Evolutionary conservation across 1,140 invertebrate species (phyloP).

Genomic region (Akabosia matsudoensis): DNA sequence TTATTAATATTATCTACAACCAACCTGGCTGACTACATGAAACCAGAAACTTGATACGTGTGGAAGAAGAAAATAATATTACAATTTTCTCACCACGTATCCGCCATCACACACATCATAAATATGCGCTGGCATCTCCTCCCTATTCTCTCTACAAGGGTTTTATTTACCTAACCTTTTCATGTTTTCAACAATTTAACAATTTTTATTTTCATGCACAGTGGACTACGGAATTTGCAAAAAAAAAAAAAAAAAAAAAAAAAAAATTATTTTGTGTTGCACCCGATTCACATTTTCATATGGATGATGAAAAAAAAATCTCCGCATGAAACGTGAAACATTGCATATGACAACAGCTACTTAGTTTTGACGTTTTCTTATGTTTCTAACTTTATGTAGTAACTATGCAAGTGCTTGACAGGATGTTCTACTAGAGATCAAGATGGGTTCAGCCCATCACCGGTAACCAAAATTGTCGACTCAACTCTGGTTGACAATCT

Average conservation of each 20-base stretch:
- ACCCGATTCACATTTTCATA: too few relatives aligned
- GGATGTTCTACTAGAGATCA: too few relatives aligned
- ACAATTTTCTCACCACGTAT: neutral
- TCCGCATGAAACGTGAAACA: too few relatives aligned
- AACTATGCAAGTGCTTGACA: too few relatives aligned
- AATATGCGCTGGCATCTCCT: neutral
- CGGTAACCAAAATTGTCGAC: too few relatives aligned
- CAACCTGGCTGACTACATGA: constrained; percentile 1
- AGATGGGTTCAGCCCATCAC: too few relatives aligned
- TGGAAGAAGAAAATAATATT: neutral
- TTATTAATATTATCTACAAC: neutral
- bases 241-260: neutral
- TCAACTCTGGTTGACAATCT: too few relatives aligned
- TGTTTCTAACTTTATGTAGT: too few relatives aligned
- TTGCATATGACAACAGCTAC: too few relatives aligned
- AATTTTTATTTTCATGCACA: neutral
- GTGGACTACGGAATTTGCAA: neutral
- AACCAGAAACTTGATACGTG: neutral
- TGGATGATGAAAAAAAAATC: too few relatives aligned
- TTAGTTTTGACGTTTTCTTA: too few relatives aligned
- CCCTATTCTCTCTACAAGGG: neutral
- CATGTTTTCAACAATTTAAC: neutral
- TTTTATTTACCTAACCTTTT: neutral
- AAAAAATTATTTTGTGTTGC: too few relatives aligned
- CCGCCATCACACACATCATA: neutral